Evolutionary conservation across 2,113 vertebrate genomes (phyloP), one percentile per base, ranked within the genome.

Genomic region (Acanthochromis polyacanthus): DNA sequence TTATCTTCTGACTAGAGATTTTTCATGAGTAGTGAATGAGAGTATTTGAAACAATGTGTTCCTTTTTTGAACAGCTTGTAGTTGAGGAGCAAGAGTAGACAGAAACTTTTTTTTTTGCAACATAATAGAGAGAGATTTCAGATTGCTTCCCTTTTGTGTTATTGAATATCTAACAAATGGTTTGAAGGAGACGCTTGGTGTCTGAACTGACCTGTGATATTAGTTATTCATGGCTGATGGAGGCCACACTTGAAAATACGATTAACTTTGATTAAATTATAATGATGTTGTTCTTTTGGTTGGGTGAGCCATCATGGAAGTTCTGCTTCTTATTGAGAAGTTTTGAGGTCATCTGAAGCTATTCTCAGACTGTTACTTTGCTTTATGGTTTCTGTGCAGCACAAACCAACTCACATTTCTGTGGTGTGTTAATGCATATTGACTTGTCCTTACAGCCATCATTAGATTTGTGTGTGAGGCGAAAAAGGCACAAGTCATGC

Each of bases 401-500:
- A 15, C 56, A 75, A 60, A 46, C 40, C 67, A 56, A 61, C 88
- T 90, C 81, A 61, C 81, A 87, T 81, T 43, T 87, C 56, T 83
- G 55, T 63, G 52, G 8, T 61, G 72, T 69, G 85, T 56, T 80
- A 68, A 87, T 85, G 67, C 74, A 67, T 77, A 82, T 86, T 81
- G 90, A 88, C 84, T 75, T 40, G 36, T 51, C 57, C 74, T 70
- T 72, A 66, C 53, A 59, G 63, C 68, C 70, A 69, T 81, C 64
- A 80, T 86, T 69, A 88, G 67, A 86, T 57, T 82, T 48, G 80
- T 81, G 81, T 76, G 80, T 79, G 53, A 84, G 74, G 81, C 75
- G 56, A 48, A 55, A 74, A 40, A 43, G 62, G 77, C 80, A 75
- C 58, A 46, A 83, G 60, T 69, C 61, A 32, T 56, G 77, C 79